Evolutionary conservation across 2,113 vertebrate species (phyloP).

Genomic region (Polypterus bichir): DNA sequence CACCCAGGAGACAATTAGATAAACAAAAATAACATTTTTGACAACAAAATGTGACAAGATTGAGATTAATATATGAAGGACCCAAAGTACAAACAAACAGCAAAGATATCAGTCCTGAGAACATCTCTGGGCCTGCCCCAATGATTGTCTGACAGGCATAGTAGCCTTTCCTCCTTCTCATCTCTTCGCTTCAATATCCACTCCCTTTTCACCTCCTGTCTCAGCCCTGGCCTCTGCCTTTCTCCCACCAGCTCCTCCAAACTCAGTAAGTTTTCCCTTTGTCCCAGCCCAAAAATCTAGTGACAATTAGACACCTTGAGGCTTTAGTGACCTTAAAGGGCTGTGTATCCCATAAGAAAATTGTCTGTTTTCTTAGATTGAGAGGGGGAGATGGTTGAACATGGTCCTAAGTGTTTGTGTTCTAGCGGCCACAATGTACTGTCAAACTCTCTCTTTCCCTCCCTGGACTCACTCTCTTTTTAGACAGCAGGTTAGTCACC

Average conservation of each 20-base stretch:
- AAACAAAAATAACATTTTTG: not conserved
- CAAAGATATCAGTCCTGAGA: not conserved
- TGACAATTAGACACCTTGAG: too few relatives aligned
- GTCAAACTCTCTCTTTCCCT: too few relatives aligned
- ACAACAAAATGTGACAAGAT: not conserved
- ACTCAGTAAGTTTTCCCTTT: conserved; percentile 54
- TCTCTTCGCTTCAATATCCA: conserved; percentile 3
- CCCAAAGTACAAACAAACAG: not conserved
- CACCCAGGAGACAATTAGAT: conserved; percentile 10
- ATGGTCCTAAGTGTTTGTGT: too few relatives aligned
- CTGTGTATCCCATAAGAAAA: too few relatives aligned
- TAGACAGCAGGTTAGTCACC: too few relatives aligned
- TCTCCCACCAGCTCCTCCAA: conserved; percentile 36
- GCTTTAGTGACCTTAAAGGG: too few relatives aligned
- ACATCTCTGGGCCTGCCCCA: conserved; percentile 25
- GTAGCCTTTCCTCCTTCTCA: conserved; percentile 14
- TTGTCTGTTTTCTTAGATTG: too few relatives aligned
- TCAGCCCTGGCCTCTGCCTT: conserved; percentile 20
- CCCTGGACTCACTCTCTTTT: too few relatives aligned
- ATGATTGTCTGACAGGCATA: conserved; percentile 15
- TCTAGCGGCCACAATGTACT: too few relatives aligned
- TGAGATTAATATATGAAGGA: not conserved
- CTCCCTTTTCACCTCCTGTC: conserved; percentile 19
- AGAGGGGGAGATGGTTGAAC: too few relatives aligned
- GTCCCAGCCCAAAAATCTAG: conserved; percentile 5